Conservation (phyloP, 2,888 invertebrate species). For the Octodonta nipae region DNA sequence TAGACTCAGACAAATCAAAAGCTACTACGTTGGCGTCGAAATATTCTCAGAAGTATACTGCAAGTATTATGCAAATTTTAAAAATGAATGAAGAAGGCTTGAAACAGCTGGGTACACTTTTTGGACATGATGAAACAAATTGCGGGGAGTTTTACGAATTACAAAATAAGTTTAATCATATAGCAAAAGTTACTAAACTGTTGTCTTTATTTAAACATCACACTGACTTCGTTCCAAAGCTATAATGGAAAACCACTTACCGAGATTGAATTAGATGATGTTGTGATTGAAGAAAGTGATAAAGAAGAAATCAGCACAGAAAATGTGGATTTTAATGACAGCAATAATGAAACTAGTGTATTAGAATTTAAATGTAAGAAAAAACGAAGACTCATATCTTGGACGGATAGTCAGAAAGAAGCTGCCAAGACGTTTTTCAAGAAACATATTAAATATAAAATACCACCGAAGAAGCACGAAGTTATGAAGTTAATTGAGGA, state of each 20-base stretch:
- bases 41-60: slow-evolving; percentile 3
- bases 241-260: slow-evolving; percentile 15
- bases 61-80: slow-evolving; percentile 4
- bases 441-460: slow-evolving; percentile 3
- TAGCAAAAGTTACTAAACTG: slow-evolving; percentile 15
- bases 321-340: too few species aligned
- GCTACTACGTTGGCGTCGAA: slow-evolving; percentile 1
- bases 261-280: slow-evolving; percentile 12
- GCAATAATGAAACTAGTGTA: too few species aligned
- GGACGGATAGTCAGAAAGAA: slow-evolving; percentile 2
- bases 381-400: slow-evolving; percentile 2
- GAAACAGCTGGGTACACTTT: slow-evolving; percentile 4
- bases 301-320: neutral
- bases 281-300: slow-evolving; percentile 1
- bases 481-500: slow-evolving; percentile 1
- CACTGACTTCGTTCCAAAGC: slow-evolving; percentile 5
- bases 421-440: neutral
- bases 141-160: slow-evolving; percentile 12
- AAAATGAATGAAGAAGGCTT: slow-evolving; percentile 2
- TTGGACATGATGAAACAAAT: slow-evolving; percentile 6
- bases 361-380: too few species aligned
- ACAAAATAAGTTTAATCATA: slow-evolving; percentile 15
- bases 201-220: slow-evolving; percentile 13
- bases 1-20: neutral
- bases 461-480: slow-evolving; percentile 2